Base-by-base conservation (phyloP, 2,888 invertebrate genomes). In the Drosophila kambysellisi region DNA sequence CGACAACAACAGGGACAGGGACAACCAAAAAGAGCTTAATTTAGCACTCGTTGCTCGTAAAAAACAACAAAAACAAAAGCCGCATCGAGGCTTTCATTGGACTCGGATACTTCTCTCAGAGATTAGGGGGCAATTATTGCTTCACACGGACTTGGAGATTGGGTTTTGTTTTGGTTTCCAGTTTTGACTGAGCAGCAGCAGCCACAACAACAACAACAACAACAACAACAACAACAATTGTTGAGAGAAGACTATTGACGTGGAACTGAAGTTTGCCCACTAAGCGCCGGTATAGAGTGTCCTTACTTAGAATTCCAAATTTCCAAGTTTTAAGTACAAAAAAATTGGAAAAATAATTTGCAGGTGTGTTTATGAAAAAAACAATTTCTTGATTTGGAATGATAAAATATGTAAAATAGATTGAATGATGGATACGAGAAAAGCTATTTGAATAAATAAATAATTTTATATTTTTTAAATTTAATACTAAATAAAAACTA, bases 41-140 rank as follows among this genome's bases (percentile, higher is more conserved):
- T 68, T 64, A 54, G 65, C 64, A 53, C 46, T 63, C 37, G 41
- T 56, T 30, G 58, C 33, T 58, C 1, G 46, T 12, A 51, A 12
- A 37, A n/a, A 17, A 59, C n/a, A 66, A 43, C 17, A 53, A 68
- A 64, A 60, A 77, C 79, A 82, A 79, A 65, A 65, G 61, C 62
- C 63, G 54, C 61, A 33, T 30, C 30, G 39, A 9, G 30, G 41
- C 30, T 33, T 64, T 48, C 54, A 39, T n/a, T 56, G 50, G 25
- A 48, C 53, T 43, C 29, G 29, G 60, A 39, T 4, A 12, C 37
- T 37, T 12, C 20, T 32, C 50, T 15, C 46, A 66, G 60, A 89
- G 83, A 88, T 88, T 88, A 88, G 88, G 91, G 89, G 88, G 88
- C 91, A 88, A 88, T 88, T 88, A 88, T 87, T 88, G 88, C 81